Conservation (phyloP, 2,797 vertebrate species). For the Nyctalus aviator region DNA sequence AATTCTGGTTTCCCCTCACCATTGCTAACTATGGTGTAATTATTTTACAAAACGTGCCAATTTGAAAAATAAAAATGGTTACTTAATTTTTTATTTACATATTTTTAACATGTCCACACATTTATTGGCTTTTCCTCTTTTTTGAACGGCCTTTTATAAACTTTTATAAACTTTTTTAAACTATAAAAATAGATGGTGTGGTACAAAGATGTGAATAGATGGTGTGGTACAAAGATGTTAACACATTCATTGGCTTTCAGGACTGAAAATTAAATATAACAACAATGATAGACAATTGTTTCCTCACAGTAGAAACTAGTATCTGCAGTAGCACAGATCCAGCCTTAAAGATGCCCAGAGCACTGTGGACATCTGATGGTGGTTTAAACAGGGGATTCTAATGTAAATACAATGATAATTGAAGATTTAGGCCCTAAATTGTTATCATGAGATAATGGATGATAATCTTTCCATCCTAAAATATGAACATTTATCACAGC, state of each 20-base stretch:
- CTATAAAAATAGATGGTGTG: not conserved
- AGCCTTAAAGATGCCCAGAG: not conserved
- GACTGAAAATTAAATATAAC: not conserved
- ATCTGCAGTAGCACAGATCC: fast-evolving
- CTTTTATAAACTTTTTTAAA: constrained; percentile 21
- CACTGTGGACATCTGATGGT: no score
- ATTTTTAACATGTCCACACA: constrained; percentile 54
- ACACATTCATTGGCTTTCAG: not conserved
- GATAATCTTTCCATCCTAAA: not conserved
- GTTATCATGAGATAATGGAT: not conserved
- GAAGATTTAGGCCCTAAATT: not conserved
- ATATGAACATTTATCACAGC: not conserved
- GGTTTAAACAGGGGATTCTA: not conserved
- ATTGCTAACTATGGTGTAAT: not conserved
- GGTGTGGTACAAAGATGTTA: not conserved
- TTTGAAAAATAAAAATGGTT: not conserved
- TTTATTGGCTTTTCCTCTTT: not conserved
- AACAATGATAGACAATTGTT: not conserved
- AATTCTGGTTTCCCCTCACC: not conserved
- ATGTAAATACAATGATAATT: not conserved
- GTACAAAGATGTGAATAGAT: not conserved
- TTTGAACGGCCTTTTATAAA: constrained; percentile 9
- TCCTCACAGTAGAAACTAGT: not conserved
- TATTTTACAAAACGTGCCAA: not conserved
- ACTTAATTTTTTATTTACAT: not conserved